Evolutionary conservation across 2,888 invertebrate genomes (phyloP).

Genomic region (Ophion ventricosus): DNA sequence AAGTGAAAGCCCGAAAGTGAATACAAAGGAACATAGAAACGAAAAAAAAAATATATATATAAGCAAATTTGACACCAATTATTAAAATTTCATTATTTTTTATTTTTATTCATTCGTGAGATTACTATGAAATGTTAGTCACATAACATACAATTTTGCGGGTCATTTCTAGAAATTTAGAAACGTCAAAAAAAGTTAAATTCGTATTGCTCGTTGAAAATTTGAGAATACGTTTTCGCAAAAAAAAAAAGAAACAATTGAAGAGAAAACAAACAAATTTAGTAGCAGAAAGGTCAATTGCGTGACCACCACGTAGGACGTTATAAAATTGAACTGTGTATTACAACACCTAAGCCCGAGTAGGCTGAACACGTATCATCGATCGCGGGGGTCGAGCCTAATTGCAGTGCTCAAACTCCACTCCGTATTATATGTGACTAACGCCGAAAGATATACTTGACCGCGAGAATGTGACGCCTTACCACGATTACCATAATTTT

Average conservation of each 20-base stretch:
- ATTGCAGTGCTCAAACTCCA: slow-evolving; percentile 39
- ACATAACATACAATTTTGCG: too few species aligned
- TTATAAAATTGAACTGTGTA: slow-evolving; percentile 38
- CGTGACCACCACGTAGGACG: slow-evolving; percentile 33
- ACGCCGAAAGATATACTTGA: slow-evolving; percentile 34
- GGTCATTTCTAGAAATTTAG: too few species aligned
- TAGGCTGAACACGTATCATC: slow-evolving; percentile 49
- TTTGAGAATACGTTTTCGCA: neutral
- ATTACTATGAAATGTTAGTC: too few species aligned
- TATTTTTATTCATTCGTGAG: too few species aligned
- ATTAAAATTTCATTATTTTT: too few species aligned
- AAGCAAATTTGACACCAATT: too few species aligned
- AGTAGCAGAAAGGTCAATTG: slow-evolving; percentile 29
- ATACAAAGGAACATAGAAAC: too few species aligned
- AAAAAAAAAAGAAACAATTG: neutral
- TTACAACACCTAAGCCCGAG: slow-evolving; percentile 31
- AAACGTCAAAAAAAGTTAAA: too few species aligned
- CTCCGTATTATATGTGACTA: slow-evolving; percentile 14
- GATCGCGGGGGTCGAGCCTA: slow-evolving; percentile 43
- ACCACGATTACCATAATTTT: slow-evolving; percentile 33
- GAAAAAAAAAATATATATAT: too few species aligned
- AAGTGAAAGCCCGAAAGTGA: too few species aligned
- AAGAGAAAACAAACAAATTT: slow-evolving; percentile 4
- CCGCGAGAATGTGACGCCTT: slow-evolving; percentile 37
- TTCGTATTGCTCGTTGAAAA: too few species aligned